These are phyloP conservation scores for Rhinolophus ferrumequinum DNA, from an alignment of 2,113 vertebrate genomes.

Conservation along the genomic window DNA sequence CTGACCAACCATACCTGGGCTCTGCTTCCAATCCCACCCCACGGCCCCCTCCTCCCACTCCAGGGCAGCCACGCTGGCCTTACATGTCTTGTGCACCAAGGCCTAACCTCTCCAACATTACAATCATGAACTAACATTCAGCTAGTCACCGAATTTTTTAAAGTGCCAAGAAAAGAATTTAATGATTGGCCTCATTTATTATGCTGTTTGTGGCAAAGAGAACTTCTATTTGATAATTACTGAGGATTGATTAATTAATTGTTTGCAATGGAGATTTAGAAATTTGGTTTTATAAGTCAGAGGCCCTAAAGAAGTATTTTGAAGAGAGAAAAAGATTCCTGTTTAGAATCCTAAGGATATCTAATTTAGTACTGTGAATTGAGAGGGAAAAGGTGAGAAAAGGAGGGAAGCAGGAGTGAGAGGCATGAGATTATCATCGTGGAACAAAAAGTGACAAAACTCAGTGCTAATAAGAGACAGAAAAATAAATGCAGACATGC, in stretches of 20 bases:
- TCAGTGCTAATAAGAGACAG: slow-evolving; percentile 47
- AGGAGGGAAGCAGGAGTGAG: background rate
- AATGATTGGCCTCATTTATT: background rate
- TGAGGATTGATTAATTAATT: background rate
- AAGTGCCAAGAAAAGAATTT: background rate
- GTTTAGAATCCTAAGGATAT: background rate
- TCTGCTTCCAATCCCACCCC: background rate
- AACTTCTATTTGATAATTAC: background rate
- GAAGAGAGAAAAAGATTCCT: background rate
- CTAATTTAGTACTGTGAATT: slow-evolving; percentile 41
- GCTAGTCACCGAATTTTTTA: background rate
- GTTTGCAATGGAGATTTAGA: slow-evolving; percentile 34
- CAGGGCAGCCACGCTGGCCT: background rate
- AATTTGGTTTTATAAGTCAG: slow-evolving; percentile 16
- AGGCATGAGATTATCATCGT: background rate
- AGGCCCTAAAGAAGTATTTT: background rate
- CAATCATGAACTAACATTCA: background rate
- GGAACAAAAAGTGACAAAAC: slow-evolving; percentile 42
- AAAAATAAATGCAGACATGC: background rate
- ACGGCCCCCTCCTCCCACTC: background rate
- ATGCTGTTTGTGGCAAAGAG: background rate
- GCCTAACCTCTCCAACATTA: background rate
- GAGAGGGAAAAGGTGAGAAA: slow-evolving; percentile 19
- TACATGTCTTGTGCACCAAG: background rate
- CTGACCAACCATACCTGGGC: background rate